A percentile compares a stretch with the other conserved stretches of the same genome.
These are phyloP conservation scores for Luperina testacea DNA, from an alignment of 2,888 invertebrate species.

Conservation along the genomic window DNA sequence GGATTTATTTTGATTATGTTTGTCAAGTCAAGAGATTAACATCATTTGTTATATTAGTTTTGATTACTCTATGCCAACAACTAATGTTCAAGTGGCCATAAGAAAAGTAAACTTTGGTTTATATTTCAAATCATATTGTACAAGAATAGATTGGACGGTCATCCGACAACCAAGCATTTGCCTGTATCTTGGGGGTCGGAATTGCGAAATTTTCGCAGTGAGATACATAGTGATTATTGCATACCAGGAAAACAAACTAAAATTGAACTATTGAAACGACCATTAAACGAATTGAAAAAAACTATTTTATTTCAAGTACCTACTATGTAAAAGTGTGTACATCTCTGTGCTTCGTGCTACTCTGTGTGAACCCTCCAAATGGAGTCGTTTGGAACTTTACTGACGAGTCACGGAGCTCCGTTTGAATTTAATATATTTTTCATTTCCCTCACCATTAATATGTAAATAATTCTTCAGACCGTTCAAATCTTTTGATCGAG, in stretches of 20 bases:
- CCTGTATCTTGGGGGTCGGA: not conserved
- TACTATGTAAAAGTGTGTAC: not conserved
- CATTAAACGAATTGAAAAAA: too few relatives aligned
- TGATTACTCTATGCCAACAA: not conserved
- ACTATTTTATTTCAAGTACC: not conserved
- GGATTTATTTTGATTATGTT: not conserved
- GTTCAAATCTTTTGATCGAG: constrained; percentile 72
- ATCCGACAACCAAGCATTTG: not conserved
- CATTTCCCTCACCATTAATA: constrained; percentile 89
- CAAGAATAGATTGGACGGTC: not conserved
- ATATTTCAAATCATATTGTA: not conserved
- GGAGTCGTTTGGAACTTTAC: constrained; percentile 89
- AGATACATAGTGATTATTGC: not conserved
- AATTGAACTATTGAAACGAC: not conserved
- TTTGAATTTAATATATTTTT: constrained; percentile 90
- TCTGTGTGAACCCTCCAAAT: constrained; percentile 86
- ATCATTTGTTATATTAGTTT: not conserved
- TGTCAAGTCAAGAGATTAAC: not conserved
- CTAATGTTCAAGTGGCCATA: too few relatives aligned
- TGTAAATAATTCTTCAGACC: constrained; percentile 85
- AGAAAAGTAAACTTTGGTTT: not conserved
- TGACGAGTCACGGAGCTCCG: constrained; percentile 89
- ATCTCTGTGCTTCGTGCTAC: constrained; percentile 71
- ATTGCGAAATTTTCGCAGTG: not conserved
- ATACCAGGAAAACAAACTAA: not conserved